Evolutionary conservation across 2,113 vertebrate species (phyloP).

Genomic region (Motacilla tschutschensis): DNA sequence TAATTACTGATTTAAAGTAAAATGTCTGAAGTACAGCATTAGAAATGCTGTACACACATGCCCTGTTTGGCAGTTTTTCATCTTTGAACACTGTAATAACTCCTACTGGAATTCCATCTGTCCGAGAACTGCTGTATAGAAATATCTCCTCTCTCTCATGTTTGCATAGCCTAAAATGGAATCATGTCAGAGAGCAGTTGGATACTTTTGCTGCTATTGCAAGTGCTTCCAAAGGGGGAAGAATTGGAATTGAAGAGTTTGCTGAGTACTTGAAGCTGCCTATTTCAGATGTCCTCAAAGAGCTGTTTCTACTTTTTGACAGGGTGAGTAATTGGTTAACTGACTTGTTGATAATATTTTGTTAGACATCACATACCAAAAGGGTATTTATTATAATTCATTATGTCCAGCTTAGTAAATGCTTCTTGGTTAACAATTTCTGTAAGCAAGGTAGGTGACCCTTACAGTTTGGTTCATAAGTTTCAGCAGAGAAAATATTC

Average conservation of each 20-base stretch:
- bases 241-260: conserved; percentile 91
- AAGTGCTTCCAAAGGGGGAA: conserved; percentile 86
- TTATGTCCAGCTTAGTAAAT: neutral
- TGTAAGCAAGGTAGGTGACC: neutral
- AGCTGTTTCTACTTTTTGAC: conserved; percentile 93
- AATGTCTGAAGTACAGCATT: neutral
- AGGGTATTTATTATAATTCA: neutral
- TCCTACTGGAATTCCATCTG: conserved; percentile 22
- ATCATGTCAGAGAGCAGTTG: conserved; percentile 86
- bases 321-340: conserved; percentile 77
- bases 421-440: neutral
- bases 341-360: neutral
- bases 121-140: neutral
- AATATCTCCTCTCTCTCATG: conserved; percentile 16
- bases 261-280: conserved; percentile 89
- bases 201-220: conserved; percentile 89
- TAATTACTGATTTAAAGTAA: neutral
- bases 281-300: conserved; percentile 79
- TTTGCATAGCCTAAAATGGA: conserved; percentile 87
- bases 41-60: neutral
- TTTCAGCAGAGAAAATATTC: neutral
- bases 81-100: neutral
- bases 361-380: neutral
- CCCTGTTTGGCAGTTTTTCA: neutral
- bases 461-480: neutral